Base-by-base conservation (phyloP, 1,140 invertebrate genomes). In the Calephelis virginiensis region DNA sequence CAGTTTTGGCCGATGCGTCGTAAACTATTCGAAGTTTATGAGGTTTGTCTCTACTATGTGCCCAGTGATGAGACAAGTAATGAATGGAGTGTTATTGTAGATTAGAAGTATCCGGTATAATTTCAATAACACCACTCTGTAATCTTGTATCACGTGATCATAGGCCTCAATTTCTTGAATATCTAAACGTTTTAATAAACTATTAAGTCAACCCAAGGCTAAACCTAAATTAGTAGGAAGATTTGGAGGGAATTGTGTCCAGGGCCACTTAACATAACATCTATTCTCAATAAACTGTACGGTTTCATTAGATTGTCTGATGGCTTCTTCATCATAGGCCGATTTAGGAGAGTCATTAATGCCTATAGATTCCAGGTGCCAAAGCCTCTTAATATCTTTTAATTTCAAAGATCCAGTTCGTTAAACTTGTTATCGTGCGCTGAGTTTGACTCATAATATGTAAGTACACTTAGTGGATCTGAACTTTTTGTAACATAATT, bases 311-410 rank as follows among this genome's bases (percentile, higher is more conserved):
- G 71, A 77, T 11, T 70, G 63, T 63, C 63, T 70, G 5, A 77
- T 66, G 12, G 73, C 73, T 60, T 70, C 68, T 59, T 77, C 69
- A 63, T 77, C 71, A 14, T 64, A 13, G 48, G 47, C 66, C 13
- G 61, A 56, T 47, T 71, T 77, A 12, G 71, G 73, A n/a, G 70
- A 68, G 67, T 75, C 71, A 8, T 28, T 71, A n/a, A 77, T 77
- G 37, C 73, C 73, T 45, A 77, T 77, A 6, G 75, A 73, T 70
- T 77, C 71, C 38, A 78, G 46, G n/a, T 73, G 71, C 71, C 73
- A 69, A 59, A 75, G 61, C 14, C n/a, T 37, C 46, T 67, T 75
- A 12, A 73, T 10, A 17, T 65, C 53, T 47, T 47, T 46, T 10
- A 11, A 50, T 14, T 65, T 63, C 40, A 73, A 60, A 65, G 64